phyloP scores from a whole-genome alignment of 2,113 vertebrate genomes.

The Mastomys natalensis region DNA sequence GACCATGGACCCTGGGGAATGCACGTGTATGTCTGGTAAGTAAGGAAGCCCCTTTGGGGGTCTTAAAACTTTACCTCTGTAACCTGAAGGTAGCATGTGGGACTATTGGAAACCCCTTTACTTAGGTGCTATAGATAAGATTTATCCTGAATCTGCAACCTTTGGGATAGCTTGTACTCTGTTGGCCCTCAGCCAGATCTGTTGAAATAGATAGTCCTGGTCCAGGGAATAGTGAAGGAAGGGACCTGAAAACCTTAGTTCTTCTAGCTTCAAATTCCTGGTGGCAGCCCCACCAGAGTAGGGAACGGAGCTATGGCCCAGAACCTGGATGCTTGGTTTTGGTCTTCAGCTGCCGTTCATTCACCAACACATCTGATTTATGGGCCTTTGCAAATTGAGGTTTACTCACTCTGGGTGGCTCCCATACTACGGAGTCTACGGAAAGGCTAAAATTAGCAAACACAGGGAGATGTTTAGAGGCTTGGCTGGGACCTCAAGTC shows the following conservation, averaged over 20 bases:
- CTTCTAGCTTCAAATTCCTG: neutral
- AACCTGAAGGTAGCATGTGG: neutral
- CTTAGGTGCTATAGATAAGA: accelerated
- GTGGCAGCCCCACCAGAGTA: neutral
- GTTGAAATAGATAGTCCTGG: neutral
- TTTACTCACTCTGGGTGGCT: neutral
- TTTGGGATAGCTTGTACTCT: no score
- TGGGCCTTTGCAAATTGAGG: neutral
- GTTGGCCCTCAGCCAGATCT: neutral
- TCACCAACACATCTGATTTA: neutral
- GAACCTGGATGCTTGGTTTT: neutral
- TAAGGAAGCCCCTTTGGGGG: neutral
- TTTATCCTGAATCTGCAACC: neutral
- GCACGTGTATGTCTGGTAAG: conserved; percentile 87
- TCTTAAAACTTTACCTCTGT: neutral
- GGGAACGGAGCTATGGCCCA: neutral
- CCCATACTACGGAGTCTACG: neutral
- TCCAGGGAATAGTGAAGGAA: neutral
- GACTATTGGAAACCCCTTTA: neutral
- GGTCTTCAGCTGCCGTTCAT: neutral
- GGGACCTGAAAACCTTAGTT: neutral
- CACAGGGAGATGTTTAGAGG: neutral
- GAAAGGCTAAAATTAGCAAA: neutral
- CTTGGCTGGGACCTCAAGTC: accelerated
- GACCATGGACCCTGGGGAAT: conserved; percentile 87